Evolutionary conservation across 2,888 invertebrate species (phyloP).

Genomic region (Lochmaea crataegi): DNA sequence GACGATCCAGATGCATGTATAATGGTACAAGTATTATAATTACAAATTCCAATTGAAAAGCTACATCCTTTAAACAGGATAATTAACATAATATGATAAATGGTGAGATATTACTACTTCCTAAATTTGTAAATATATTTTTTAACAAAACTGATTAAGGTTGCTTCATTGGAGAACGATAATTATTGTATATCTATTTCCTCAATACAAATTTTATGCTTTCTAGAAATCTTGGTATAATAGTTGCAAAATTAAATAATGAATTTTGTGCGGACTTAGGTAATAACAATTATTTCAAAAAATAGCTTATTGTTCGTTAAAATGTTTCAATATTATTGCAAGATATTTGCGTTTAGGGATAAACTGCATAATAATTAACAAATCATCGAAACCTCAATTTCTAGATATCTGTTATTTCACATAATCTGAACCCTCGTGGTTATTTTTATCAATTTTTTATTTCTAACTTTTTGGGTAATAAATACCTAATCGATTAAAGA

Average conservation of each 20-base stretch:
- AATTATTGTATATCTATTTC: constrained; percentile 48
- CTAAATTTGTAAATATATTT: constrained; percentile 26
- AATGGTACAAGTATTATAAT: not conserved
- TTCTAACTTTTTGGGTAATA: too few species aligned
- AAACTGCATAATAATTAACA: not conserved
- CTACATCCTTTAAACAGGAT: constrained; percentile 10
- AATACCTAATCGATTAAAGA: too few species aligned
- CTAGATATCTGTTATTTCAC: not conserved
- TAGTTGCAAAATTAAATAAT: constrained; percentile 48
- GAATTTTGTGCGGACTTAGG: constrained; percentile 42
- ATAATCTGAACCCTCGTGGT: not conserved
- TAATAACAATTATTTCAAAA: constrained; percentile 38
- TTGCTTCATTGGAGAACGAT: constrained; percentile 50
- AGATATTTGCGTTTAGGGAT: constrained; percentile 17
- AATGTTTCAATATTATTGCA: constrained; percentile 17
- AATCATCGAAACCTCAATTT: not conserved
- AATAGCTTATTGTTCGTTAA: constrained; percentile 28
- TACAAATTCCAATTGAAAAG: not conserved
- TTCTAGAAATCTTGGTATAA: constrained; percentile 49
- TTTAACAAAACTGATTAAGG: constrained; percentile 24
- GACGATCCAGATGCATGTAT: not conserved
- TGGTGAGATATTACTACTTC: constrained; percentile 15
- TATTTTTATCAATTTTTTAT: too few species aligned
- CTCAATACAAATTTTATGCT: constrained; percentile 53
- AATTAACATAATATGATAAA: constrained; percentile 4